A percentile compares a stretch with the other conserved stretches of the same genome.
These are phyloP conservation scores for Chloroceryle inda DNA, from an alignment of 2,797 vertebrate genomes.

Conservation along the genomic window DNA sequence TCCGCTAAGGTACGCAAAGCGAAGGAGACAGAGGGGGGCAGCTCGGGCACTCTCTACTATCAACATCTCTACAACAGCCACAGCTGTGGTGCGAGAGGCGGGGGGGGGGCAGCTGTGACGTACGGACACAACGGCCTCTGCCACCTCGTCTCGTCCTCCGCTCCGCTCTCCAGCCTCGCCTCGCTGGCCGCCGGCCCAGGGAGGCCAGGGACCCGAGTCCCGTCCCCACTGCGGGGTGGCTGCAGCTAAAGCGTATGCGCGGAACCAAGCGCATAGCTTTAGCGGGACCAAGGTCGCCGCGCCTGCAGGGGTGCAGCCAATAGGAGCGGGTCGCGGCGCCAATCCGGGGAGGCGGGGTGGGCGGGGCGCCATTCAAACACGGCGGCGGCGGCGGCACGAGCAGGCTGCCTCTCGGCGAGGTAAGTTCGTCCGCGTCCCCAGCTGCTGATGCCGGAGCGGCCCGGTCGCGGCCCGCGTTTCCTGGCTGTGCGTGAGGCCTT, in stretches of 20 bases:
- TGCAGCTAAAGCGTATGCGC: neutral
- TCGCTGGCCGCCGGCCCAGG: too few relatives aligned
- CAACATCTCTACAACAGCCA: neutral
- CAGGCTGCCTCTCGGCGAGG: rapidly evolving
- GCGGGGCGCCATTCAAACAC: neutral
- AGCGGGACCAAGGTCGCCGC: neutral
- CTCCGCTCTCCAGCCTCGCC: too few relatives aligned
- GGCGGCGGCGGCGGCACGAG: neutral
- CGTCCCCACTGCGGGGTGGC: neutral
- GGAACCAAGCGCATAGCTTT: rapidly evolving
- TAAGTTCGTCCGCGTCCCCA: rapidly evolving
- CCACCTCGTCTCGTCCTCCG: too few relatives aligned
- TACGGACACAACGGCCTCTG: neutral
- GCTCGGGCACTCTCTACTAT: neutral
- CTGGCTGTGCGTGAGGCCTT: too few relatives aligned
- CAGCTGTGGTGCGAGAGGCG: too few relatives aligned
- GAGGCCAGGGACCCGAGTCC: neutral
- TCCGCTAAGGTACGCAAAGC: neutral
- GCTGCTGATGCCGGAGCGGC: rapidly evolving
- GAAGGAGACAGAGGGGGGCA: neutral
- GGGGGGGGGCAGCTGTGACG: neutral
- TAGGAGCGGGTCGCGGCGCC: neutral
- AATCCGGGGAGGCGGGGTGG: neutral
- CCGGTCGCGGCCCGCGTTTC: neutral
- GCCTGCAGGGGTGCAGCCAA: neutral